Evolutionary conservation across 1,140 invertebrate genomes (phyloP).

Genomic region (Hyposmocoma kahamanoa): DNA sequence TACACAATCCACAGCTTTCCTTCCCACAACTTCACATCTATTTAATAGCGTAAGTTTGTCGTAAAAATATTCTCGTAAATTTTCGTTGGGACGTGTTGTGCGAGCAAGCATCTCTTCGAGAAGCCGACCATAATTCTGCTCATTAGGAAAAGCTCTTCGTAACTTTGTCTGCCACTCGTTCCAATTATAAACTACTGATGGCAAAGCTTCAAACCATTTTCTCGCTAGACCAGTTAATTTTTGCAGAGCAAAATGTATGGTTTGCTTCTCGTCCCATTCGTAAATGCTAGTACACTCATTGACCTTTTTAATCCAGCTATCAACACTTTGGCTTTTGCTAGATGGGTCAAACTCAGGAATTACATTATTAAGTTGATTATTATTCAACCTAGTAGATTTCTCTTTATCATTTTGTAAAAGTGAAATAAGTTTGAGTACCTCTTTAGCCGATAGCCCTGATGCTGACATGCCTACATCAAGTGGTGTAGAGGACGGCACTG

Average conservation of each 20-base stretch:
- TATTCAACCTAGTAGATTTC: not conserved
- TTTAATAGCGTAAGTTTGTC: not conserved
- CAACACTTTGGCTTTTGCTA: not conserved
- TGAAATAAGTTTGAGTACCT: not conserved
- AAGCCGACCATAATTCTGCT: conserved; percentile 8
- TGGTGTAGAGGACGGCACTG: too few species aligned
- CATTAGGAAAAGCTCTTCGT: conserved; percentile 12
- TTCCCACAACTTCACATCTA: not conserved
- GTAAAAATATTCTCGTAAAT: not conserved
- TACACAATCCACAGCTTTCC: conserved; percentile 1
- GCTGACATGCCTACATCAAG: too few species aligned
- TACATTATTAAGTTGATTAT: conserved; percentile 1
- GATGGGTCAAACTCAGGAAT: not conserved
- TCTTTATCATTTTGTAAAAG: not conserved
- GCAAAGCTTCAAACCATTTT: conserved; percentile 22
- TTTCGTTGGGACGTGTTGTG: not conserved
- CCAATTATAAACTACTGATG: conserved; percentile 19
- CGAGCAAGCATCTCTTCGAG: not conserved
- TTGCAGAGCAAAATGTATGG: conserved; percentile 11
- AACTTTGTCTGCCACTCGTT: conserved; percentile 23
- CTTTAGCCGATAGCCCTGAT: not conserved
- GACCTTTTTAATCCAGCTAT: not conserved
- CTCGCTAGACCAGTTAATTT: conserved; percentile 18
- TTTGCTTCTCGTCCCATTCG: conserved; percentile 15
- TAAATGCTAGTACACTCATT: conserved; percentile 1